Base-by-base conservation (phyloP, 2,113 vertebrate genomes). In the Coptodon bakossiorum region DNA sequence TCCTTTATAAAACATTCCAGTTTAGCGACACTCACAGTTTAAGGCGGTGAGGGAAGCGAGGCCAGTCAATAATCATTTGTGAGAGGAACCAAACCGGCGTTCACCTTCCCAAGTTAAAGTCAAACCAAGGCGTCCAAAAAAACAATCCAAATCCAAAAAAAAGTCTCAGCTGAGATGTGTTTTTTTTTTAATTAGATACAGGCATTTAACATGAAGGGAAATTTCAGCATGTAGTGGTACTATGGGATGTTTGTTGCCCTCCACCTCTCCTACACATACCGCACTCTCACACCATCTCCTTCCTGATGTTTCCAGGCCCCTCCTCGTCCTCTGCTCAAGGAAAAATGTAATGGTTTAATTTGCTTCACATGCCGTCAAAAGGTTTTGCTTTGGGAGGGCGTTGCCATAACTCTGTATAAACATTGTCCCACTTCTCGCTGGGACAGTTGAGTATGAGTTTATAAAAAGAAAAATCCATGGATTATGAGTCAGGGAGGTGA, bases 311-410 rank as follows among this genome's bases (percentile, higher is more conserved):
- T 91, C 87, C 90, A 87, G 43, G 13, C 86, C 53, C 38, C 71
- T 71, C 80, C 89, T 85, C 3, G 7, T 22, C 24, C 54, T 80
- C 34, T 45, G 36, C 79, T 71, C 16, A 9, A 73, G 86, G 88
- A 89, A 88, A 91, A 57, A 88, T 81, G 36, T 38, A 80, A 91
- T 90, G 86, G 59, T 89, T 88, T 84, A 78, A 90, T 90, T 81
- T 76, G 57, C 57, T 50, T 94, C 90, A 78, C 76, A 86, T 86
- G 76, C 83, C 53, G 50, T 91, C 66, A 81, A 82, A 85, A 73
- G 63, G 53, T 50, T 59, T 87, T 79, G 79, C 82, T 90, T 83
- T 68, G 66, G 88, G 34, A 57, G 14, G 61, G 31, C 12, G 61
- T 82, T 59, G 63, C 48, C 83, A 63, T 61, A 59, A 68, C 80